phyloP scores from a whole-genome alignment of 2,888 invertebrate genomes.

The Melieria omissa region DNA sequence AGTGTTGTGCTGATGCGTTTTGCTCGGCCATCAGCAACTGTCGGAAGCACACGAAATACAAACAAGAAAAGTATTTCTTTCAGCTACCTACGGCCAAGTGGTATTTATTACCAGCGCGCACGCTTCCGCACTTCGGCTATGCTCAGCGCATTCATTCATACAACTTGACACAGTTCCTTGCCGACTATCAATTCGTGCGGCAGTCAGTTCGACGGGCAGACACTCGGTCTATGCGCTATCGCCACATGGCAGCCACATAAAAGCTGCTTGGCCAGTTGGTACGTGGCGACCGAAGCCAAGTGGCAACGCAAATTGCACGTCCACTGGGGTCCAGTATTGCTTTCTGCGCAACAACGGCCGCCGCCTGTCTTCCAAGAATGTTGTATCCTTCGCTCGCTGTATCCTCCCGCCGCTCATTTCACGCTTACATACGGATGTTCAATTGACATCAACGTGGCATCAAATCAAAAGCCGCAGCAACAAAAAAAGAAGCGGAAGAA shows the following conservation, averaged over 20 bases:
- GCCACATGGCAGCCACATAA: not conserved
- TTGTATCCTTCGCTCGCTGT: too few species aligned
- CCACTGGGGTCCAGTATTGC: not conserved
- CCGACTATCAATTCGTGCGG: not conserved
- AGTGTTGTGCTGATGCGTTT: too few species aligned
- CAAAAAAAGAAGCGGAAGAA: not conserved
- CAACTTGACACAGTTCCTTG: conserved; percentile 60
- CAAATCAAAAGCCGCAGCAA: conserved; percentile 30
- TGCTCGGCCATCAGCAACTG: too few species aligned
- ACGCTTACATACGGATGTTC: conserved; percentile 44
- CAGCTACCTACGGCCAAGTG: too few species aligned
- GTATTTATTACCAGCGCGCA: too few species aligned
- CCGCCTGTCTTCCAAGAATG: too few species aligned
- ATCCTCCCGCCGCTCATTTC: not conserved
- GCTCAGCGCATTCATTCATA: conserved; percentile 25
- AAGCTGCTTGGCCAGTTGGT: not conserved
- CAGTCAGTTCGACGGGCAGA: not conserved
- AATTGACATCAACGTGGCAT: conserved; percentile 47
- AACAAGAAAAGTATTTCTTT: too few species aligned
- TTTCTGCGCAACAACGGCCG: too few species aligned
- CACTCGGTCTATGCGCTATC: not conserved
- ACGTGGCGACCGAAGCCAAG: not conserved
- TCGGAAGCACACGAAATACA: too few species aligned
- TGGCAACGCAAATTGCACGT: not conserved
- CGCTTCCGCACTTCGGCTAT: too few species aligned